Base-by-base conservation (phyloP, 2,797 vertebrate species). In the Setipinna tenuifilis region DNA sequence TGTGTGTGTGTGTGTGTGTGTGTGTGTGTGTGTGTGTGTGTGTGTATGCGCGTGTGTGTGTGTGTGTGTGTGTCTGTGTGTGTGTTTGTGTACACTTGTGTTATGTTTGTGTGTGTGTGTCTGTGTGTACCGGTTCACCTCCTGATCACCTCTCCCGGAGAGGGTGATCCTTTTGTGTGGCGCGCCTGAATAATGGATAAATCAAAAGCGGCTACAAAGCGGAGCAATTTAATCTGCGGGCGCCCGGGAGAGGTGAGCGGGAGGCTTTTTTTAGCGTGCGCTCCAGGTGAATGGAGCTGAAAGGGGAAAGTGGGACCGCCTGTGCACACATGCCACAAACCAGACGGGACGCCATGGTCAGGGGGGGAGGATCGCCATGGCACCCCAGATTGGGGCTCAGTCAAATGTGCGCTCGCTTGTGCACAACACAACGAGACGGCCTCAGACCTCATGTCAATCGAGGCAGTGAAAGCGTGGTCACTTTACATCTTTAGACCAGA, bases 161-260 rank as follows among this genome's bases (percentile, higher is more conserved):
- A 89, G 91, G 87, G 48, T 58, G 92, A 89, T 94, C 92, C 89
- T 91, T 94, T 94, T 94, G 92, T 44, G 84, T 17, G 46, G 82
- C 80, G 19, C 3, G 35, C 83, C 82, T 95, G 90, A 95, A 94
- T 95, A 93, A 95, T 95, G 95, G 87, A 95, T 95, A 84, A 75
- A 95, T 95, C 89, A 92, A 94, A 94, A 89, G 91, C 89, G 88
- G 84, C 89, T 91, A 93, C 94, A 95, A 95, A 95, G 93, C 88
- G 89, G 86, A 92, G 94, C 94, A 94, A 94, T 94, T 94, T 92
- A 92, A 95, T 94, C 93, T 94, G 89, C 92, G 94, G 91, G 93
- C 90, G 95, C 92, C 94, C 94, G 93, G 88, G 94, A 94, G 93
- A 94, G 92, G 92, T 93, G 71, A 78, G 17, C 16, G 7, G 35